Evolutionary conservation across 2,797 vertebrate genomes (phyloP), one percentile per base, ranked within the genome.

Genomic region (Dendrocincla fuliginosa): DNA sequence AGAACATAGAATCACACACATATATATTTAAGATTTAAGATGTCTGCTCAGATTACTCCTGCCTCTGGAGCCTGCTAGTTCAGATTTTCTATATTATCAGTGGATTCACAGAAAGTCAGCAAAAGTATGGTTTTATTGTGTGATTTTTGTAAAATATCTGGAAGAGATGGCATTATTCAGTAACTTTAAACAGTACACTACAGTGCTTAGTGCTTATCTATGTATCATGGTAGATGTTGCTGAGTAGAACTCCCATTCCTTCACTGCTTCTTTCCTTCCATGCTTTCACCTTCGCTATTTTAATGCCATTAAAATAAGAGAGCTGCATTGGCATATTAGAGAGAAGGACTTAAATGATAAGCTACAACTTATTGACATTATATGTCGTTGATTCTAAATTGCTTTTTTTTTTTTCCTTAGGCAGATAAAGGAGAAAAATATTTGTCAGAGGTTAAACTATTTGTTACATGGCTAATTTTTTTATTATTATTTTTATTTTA

Each of bases 141-240:
- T 15, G 8, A 64, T 75, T 76, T 85, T 60, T 2, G 1, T 14
- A 83, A 83, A 74, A 65, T 41, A 4, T 53, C 20, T 77, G 17
- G 5, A 73, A 56, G 11, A 2, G 3, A 46, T 53, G 8, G 46
- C 13, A 13, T 42, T 24, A 39, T 57, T 76, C 27, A 67, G 18
- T n/a, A 57, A 50, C 16, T 57, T 17, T 84, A 30, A 81, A 50
- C 5, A 84, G 10, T 37, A 52, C 1, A 3, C 5, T 46, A 7
- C 25, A 53, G 16, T 41, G 41, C 12, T 22, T 57, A 49, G 30
- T 44, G 42, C 19, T 44, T 44, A n/a, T n/a, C 8, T 6, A 8
- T 35, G 8, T n/a, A 27, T 22, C 20, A 27, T 32, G 0, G 1
- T 11, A 39, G 14, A 42, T 53, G 4, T 33, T 13, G 37, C 4